Evolutionary conservation across 2,888 invertebrate genomes (phyloP).

Genomic region (Druceiella hillmani): DNA sequence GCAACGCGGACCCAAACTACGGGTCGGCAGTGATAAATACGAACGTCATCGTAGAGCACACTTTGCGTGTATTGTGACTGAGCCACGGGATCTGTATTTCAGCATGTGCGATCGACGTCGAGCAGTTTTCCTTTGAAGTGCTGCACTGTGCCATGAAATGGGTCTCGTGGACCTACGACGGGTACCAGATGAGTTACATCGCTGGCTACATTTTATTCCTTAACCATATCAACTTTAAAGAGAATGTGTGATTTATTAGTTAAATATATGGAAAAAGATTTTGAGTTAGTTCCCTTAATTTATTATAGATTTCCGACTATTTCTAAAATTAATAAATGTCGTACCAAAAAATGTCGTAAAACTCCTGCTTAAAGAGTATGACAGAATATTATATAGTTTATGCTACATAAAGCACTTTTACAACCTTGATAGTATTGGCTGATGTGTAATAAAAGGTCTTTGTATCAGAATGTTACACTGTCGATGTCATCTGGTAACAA

Average conservation of each 20-base stretch:
- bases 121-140: conserved; percentile 80
- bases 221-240: not conserved
- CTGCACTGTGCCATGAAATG: conserved; percentile 79
- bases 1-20: conserved; percentile 79
- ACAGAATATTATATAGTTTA: too few relatives aligned
- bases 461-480: too few relatives aligned
- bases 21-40: conserved; percentile 80
- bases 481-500: too few relatives aligned
- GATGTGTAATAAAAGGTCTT: too few relatives aligned
- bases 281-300: too few relatives aligned
- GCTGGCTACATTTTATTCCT: not conserved
- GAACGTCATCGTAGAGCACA: conserved; percentile 73
- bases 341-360: too few relatives aligned
- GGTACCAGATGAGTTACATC: conserved; percentile 60
- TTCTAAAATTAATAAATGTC: too few relatives aligned
- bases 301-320: too few relatives aligned
- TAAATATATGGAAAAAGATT: too few relatives aligned
- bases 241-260: not conserved
- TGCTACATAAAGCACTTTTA: too few relatives aligned
- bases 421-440: too few relatives aligned
- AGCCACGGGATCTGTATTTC: conserved; percentile 81
- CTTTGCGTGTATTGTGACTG: conserved; percentile 78
- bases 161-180: conserved; percentile 87
- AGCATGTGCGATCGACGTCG: conserved; percentile 75
- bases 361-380: too few relatives aligned